These are phyloP conservation scores for Synanthedon vespiformis DNA, from an alignment of 2,888 invertebrate genomes.

Conservation along the genomic window DNA sequence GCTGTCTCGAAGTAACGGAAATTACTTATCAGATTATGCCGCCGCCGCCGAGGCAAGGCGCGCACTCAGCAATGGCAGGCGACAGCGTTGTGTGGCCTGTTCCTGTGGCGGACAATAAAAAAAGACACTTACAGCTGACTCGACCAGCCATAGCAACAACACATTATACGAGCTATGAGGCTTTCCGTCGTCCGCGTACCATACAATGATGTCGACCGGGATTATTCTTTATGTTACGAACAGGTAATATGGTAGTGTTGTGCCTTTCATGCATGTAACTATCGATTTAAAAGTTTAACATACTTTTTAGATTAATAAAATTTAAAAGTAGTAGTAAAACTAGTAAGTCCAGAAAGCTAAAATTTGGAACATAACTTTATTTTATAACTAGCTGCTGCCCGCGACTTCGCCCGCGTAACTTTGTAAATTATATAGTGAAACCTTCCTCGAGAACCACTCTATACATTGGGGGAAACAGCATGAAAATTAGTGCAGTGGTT, in stretches of 20 bases:
- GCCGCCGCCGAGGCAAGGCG: constrained; percentile 16
- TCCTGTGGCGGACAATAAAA: constrained; percentile 19
- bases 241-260: constrained; percentile 57
- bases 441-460: too few relatives aligned
- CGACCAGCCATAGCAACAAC: constrained; percentile 27
- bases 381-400: too few relatives aligned
- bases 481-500: too few relatives aligned
- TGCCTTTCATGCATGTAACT: constrained; percentile 1
- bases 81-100: constrained; percentile 10
- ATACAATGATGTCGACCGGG: constrained; percentile 51
- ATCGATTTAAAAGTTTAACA: neutral
- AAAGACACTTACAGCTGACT: constrained; percentile 26
- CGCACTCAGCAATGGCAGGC: constrained; percentile 19
- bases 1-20: constrained; percentile 47
- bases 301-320: too few relatives aligned
- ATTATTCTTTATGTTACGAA: constrained; percentile 56
- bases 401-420: too few relatives aligned
- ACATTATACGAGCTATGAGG: constrained; percentile 40
- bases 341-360: too few relatives aligned
- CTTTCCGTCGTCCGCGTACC: constrained; percentile 41
- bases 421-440: too few relatives aligned
- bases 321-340: too few relatives aligned
- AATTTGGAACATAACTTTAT: too few relatives aligned
- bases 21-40: constrained; percentile 56
- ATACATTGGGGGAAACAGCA: too few relatives aligned